Conservation (phyloP, 1,140 invertebrate species). For the Kradibia gibbosae region DNA sequence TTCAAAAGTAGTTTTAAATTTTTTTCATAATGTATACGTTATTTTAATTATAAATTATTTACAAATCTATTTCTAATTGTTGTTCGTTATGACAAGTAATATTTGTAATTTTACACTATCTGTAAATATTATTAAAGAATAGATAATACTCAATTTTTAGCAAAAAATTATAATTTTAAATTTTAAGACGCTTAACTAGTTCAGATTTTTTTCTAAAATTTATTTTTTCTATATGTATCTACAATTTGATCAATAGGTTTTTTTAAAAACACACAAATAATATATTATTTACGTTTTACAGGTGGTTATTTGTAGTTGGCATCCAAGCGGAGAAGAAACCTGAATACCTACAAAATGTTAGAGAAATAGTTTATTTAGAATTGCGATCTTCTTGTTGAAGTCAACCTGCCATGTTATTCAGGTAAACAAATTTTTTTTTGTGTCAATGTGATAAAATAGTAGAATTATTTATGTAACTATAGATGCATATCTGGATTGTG, state of each 20-base stretch:
- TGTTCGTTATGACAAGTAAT: too few species aligned
- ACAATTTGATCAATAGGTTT: too few species aligned
- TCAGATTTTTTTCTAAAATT: too few species aligned
- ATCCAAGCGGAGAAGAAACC: constrained; percentile 63
- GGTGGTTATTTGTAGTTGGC: constrained; percentile 67
- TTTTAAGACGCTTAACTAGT: too few species aligned
- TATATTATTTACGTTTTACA: constrained; percentile 52
- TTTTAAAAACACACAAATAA: background rate
- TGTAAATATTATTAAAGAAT: too few species aligned
- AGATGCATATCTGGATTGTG: constrained; percentile 4
- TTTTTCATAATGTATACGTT: too few species aligned
- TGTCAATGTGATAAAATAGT: background rate
- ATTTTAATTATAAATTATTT: too few species aligned
- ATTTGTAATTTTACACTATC: too few species aligned
- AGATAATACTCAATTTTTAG: too few species aligned
- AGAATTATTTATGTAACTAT: constrained; percentile 25
- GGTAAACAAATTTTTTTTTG: constrained; percentile 57
- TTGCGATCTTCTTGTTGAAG: constrained; percentile 67
- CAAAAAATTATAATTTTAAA: too few species aligned
- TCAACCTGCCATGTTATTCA: constrained; percentile 71
- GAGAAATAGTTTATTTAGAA: constrained; percentile 64
- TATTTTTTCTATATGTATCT: background rate
- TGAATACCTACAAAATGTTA: constrained; percentile 65
- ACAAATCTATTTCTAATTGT: too few species aligned
- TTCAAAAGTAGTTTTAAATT: too few species aligned